Conservation (phyloP, 2,113 vertebrate genomes). For the Takifugu bimaculatus region DNA sequence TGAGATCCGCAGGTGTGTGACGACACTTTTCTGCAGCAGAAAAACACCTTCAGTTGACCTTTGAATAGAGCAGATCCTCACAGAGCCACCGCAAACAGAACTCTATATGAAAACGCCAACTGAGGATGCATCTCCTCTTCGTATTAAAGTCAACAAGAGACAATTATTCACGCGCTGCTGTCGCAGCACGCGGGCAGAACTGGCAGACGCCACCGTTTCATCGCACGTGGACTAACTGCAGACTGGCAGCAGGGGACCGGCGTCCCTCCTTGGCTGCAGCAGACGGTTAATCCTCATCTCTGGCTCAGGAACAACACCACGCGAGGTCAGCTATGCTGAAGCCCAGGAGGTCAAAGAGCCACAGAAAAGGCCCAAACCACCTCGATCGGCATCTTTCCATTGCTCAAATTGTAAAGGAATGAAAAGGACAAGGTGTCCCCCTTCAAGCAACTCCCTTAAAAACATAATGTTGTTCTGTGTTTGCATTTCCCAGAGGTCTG, state of each 20-base stretch:
- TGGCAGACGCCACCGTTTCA: slow-evolving; percentile 25
- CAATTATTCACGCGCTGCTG: no score
- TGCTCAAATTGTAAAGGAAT: not conserved
- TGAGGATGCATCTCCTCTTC: no score
- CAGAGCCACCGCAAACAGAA: not conserved
- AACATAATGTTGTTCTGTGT: not conserved
- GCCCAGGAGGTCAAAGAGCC: slow-evolving; percentile 16
- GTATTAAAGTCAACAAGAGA: no score
- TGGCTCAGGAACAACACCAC: slow-evolving; percentile 47
- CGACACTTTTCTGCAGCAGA: no score
- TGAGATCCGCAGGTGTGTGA: slow-evolving; percentile 1
- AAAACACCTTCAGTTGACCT: not conserved
- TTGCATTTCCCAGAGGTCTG: not conserved
- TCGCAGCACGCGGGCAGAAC: not conserved
- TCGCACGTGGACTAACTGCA: slow-evolving; percentile 45
- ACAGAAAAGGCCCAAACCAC: slow-evolving; percentile 13
- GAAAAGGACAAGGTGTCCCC: not conserved
- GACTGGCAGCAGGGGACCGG: slow-evolving; percentile 33
- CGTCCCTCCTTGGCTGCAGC: slow-evolving; percentile 26
- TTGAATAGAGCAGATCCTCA: not conserved
- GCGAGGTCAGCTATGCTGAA: slow-evolving; percentile 34
- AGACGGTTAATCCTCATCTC: slow-evolving; percentile 57
- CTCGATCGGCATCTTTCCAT: no score
- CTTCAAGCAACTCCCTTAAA: no score
- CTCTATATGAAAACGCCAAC: no score